These are phyloP conservation scores for Cantharis lateralis DNA, from an alignment of 2,888 invertebrate species.

Conservation along the genomic window DNA sequence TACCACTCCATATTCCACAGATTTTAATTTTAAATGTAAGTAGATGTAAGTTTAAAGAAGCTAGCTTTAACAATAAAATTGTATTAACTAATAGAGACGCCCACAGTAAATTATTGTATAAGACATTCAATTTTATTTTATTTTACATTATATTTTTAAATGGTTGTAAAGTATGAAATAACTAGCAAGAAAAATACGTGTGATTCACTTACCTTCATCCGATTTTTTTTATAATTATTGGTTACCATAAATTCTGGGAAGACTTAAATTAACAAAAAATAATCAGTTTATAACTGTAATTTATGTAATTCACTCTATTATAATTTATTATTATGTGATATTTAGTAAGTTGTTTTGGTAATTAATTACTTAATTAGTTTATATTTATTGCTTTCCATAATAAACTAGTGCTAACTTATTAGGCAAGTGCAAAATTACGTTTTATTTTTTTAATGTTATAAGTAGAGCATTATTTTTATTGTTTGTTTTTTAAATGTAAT, in stretches of 20 bases:
- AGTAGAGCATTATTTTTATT: background rate
- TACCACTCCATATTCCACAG: constrained; percentile 5
- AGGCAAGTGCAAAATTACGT: background rate
- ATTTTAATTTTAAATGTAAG: background rate
- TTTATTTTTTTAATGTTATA: background rate
- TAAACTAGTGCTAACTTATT: background rate
- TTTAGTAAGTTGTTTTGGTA: background rate
- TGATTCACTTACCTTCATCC: background rate
- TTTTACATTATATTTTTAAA: background rate
- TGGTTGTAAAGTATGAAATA: background rate
- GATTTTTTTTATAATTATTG: no score
- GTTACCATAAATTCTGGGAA: background rate
- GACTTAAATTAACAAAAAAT: background rate
- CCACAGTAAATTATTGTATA: background rate
- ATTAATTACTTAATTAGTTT: background rate
- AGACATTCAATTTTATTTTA: background rate
- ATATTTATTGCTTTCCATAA: background rate
- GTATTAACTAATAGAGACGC: background rate
- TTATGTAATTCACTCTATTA: background rate
- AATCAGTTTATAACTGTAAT: background rate
- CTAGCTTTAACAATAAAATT: background rate
- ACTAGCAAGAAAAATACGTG: background rate
- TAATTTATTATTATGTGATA: background rate
- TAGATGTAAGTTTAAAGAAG: background rate
- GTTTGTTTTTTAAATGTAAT: background rate